These are phyloP conservation scores for Chroicocephalus ridibundus DNA, from an alignment of 2,113 vertebrate genomes.

Conservation along the genomic window DNA sequence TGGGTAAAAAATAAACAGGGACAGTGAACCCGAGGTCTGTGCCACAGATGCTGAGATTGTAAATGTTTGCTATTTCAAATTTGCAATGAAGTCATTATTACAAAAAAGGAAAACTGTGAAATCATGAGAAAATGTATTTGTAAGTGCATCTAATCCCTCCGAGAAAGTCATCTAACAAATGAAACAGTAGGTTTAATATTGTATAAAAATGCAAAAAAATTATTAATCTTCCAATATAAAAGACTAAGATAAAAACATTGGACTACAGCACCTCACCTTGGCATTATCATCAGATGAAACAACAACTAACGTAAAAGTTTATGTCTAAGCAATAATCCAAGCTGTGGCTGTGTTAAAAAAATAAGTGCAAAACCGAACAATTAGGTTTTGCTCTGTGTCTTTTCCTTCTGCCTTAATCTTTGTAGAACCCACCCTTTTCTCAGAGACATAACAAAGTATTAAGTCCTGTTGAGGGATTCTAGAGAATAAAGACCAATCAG, in stretches of 20 bases:
- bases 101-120: background rate
- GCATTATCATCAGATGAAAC: background rate
- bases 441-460: background rate
- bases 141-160: background rate
- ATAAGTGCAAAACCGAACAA: fast-evolving
- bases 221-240: background rate
- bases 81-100: background rate
- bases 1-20: background rate
- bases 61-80: background rate
- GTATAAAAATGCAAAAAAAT: background rate
- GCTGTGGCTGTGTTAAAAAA: background rate
- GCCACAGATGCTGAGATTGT: background rate
- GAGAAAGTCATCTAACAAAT: background rate
- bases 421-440: background rate
- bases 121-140: background rate
- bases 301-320: background rate
- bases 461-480: background rate
- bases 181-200: background rate
- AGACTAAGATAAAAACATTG: background rate
- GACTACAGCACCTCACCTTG: background rate
- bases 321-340: background rate
- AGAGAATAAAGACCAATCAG: background rate
- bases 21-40: background rate
- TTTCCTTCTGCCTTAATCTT: background rate
- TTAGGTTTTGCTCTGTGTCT: background rate